phyloP scores from a whole-genome alignment of 1,140 invertebrate species.

The Solen grandis region DNA sequence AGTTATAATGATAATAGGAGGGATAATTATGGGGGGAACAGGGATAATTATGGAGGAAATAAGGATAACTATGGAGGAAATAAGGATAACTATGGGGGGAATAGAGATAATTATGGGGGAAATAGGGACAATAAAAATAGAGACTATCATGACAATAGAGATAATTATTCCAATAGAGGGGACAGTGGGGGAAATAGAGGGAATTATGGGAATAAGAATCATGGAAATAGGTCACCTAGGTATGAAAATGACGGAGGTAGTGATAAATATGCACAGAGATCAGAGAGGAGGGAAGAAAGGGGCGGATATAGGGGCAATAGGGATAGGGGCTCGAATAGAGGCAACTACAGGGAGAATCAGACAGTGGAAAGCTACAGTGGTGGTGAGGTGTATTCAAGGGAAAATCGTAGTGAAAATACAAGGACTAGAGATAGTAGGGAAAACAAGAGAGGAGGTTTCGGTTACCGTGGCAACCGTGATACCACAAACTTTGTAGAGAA shows the following conservation, averaged over 20 bases:
- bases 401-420: not conserved
- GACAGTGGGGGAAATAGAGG: not conserved
- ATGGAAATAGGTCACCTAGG: not conserved
- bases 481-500: not conserved
- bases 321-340: not conserved
- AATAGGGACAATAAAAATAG: constrained; percentile 4
- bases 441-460: not conserved
- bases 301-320: constrained; percentile 21
- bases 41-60: constrained; percentile 14
- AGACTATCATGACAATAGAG: constrained; percentile 13
- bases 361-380: not conserved
- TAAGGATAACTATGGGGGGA: not conserved
- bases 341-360: not conserved
- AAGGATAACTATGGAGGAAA: constrained; percentile 20
- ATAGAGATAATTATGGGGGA: not conserved
- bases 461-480: not conserved
- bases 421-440: not conserved
- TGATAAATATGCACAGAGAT: not conserved
- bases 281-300: constrained; percentile 8
- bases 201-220: not conserved
- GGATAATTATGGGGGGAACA: not conserved
- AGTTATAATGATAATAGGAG: not conserved
- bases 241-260: not conserved
- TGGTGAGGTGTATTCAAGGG: not conserved
- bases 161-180: constrained; percentile 17